Evolutionary conservation across 2,888 invertebrate genomes (phyloP).

Genomic region (Papilio protenor): DNA sequence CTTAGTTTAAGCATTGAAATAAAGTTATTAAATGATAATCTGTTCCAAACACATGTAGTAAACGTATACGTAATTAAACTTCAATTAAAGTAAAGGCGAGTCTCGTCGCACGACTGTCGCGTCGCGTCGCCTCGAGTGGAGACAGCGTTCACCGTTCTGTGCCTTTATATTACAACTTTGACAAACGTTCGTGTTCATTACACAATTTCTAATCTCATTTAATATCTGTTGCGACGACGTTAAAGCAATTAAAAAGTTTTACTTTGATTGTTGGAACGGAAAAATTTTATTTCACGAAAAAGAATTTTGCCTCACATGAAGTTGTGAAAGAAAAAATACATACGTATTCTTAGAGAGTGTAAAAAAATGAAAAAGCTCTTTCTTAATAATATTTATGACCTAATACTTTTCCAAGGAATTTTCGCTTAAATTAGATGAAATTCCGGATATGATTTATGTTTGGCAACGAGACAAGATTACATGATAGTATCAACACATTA

Average conservation of each 20-base stretch:
- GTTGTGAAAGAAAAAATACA: not conserved
- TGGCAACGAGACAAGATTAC: not conserved
- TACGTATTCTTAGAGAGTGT: not conserved
- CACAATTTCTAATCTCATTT: constrained; percentile 3
- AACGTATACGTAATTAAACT: not conserved
- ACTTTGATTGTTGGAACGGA: not conserved
- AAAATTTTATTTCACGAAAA: not conserved
- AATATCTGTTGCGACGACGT: not conserved
- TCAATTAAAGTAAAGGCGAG: not conserved
- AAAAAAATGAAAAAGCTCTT: not conserved
- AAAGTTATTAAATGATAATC: not conserved
- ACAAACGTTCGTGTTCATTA: not conserved
- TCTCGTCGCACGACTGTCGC: not conserved
- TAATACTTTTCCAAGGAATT: constrained; percentile 6
- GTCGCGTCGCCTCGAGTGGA: not conserved
- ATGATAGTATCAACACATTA: not conserved
- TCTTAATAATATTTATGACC: constrained; percentile 9
- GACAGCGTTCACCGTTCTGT: not conserved
- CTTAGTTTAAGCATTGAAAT: too few relatives aligned
- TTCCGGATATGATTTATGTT: constrained; percentile 10
- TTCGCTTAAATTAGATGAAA: constrained; percentile 14
- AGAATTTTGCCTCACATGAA: not conserved
- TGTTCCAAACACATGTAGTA: not conserved
- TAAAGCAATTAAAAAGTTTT: not conserved
- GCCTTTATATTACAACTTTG: not conserved